A percentile compares a stretch with the other conserved stretches of the same genome.
Evolutionary conservation across 2,888 invertebrate species (phyloP).

Genomic region (Caenorhabditis afra): DNA sequence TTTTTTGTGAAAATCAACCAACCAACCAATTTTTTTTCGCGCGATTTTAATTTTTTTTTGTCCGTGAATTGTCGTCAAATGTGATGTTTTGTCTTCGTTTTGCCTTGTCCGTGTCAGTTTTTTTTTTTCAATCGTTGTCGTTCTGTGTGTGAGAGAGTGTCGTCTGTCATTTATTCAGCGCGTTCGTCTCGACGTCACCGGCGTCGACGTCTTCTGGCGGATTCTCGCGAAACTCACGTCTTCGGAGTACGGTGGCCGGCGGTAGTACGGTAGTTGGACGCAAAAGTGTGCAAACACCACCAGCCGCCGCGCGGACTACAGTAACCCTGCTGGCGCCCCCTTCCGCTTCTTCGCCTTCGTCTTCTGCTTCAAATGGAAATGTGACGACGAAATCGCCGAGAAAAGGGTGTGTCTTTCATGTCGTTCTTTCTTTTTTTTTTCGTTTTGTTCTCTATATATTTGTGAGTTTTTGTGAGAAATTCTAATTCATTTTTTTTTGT

Average conservation of each 20-base stretch:
- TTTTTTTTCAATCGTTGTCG: not conserved
- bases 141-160: not conserved
- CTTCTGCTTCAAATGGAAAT: too few relatives aligned
- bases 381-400: too few relatives aligned
- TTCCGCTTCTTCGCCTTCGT: too few relatives aligned
- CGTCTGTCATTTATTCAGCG: constrained; percentile 35
- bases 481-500: too few relatives aligned
- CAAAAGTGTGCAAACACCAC: not conserved
- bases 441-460: too few relatives aligned
- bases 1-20: not conserved
- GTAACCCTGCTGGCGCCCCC: not conserved
- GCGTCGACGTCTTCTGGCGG: constrained; percentile 33
- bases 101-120: constrained; percentile 5
- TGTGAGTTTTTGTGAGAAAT: too few relatives aligned
- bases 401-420: too few relatives aligned
- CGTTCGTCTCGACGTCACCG: constrained; percentile 42
- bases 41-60: constrained; percentile 9
- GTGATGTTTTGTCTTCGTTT: constrained; percentile 2
- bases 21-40: constrained; percentile 3
- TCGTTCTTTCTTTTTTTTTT: too few relatives aligned
- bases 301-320: not conserved
- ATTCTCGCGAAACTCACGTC: constrained; percentile 40
- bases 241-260: constrained; percentile 44
- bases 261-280: constrained; percentile 27
- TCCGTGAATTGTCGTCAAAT: constrained; percentile 10